Evolutionary conservation across 2,888 invertebrate genomes (phyloP).

Genomic region (Plutella xylostella): DNA sequence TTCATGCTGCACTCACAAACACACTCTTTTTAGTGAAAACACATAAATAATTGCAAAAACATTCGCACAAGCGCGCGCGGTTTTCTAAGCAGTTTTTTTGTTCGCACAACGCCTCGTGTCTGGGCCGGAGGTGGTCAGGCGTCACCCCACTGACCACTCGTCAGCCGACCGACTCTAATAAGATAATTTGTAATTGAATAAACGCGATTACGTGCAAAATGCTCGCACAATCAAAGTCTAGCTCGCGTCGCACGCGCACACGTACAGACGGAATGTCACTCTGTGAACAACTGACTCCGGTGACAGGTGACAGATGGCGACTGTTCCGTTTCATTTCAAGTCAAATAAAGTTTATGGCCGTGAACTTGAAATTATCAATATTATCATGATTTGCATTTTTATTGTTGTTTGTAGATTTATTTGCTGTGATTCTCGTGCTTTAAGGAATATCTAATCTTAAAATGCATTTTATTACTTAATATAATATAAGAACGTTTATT

Average conservation of each 20-base stretch:
- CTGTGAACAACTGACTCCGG: conserved; percentile 48
- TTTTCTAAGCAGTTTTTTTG: conserved; percentile 21
- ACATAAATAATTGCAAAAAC: not conserved
- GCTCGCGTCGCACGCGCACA: conserved; percentile 22
- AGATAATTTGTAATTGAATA: conserved; percentile 56
- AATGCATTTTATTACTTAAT: no score
- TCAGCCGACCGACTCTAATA: conserved; percentile 36
- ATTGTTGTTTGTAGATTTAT: no score
- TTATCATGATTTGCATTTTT: no score
- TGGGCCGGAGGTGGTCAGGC: conserved; percentile 30
- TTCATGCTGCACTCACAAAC: conserved; percentile 42
- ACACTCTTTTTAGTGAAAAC: conserved; percentile 9
- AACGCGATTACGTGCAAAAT: conserved; percentile 58
- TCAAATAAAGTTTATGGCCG: conserved; percentile 24
- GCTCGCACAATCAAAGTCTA: conserved; percentile 26
- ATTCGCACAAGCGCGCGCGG: no score
- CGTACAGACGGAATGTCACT: conserved; percentile 48
- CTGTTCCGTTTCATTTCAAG: not conserved
- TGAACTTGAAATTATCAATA: no score
- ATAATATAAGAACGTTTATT: no score
- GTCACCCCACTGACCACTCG: conserved; percentile 34
- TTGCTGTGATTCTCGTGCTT: no score
- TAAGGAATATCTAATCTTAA: no score
- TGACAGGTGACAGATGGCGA: conserved; percentile 9
- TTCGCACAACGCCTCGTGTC: conserved; percentile 38